Evolutionary conservation across 2,113 vertebrate species (phyloP).

Genomic region (Alethe castanea): DNA sequence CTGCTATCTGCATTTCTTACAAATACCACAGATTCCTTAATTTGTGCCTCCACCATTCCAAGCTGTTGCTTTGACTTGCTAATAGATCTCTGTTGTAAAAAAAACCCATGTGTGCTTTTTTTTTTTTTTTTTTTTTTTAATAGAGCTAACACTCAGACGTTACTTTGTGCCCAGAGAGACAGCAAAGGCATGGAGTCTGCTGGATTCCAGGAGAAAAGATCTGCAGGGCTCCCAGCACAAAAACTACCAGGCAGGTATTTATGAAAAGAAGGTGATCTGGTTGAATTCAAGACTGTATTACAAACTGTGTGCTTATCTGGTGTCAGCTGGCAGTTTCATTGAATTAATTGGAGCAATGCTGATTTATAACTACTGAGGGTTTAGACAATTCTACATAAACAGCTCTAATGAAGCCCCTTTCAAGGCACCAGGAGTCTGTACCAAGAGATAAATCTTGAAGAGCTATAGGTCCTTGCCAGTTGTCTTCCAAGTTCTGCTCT

Average conservation of each 20-base stretch:
- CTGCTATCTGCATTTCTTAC: slow-evolving; percentile 51
- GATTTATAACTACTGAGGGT: neutral
- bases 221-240: neutral
- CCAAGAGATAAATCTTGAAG: neutral
- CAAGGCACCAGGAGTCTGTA: neutral
- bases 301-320: neutral
- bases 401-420: neutral
- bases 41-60: slow-evolving; percentile 45
- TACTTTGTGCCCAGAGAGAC: neutral
- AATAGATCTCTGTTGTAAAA: slow-evolving; percentile 27
- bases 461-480: neutral
- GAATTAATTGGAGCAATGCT: neutral
- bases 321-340: neutral
- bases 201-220: neutral
- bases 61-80: slow-evolving; percentile 53
- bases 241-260: neutral
- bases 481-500: neutral
- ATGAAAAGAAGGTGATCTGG: neutral
- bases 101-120: neutral
- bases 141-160: neutral
- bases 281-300: neutral
- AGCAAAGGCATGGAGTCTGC: neutral
- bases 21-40: slow-evolving; percentile 60
- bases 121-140: neutral
- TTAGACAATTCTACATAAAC: neutral